Evolutionary conservation across 2,113 vertebrate genomes (phyloP), one percentile per base, ranked within the genome.

Genomic region (Lepus europaeus): DNA sequence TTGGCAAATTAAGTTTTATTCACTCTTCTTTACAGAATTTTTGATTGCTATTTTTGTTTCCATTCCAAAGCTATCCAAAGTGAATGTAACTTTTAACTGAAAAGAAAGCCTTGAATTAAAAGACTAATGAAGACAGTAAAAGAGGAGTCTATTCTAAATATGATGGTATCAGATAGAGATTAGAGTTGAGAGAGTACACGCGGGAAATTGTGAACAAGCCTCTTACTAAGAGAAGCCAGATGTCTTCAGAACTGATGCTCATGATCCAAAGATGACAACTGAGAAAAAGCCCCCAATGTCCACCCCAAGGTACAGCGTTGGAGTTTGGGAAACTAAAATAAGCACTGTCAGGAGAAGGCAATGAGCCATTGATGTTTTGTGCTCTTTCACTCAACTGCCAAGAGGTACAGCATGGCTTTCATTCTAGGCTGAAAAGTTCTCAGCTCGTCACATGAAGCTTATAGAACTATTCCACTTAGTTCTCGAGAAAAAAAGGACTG

Each of bases 261-360:
- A 87, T 76, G 6, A 88, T 64, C 23, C 83, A 87, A 87, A 78
- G 83, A 22, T 89, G 85, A 87, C 87, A 87, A 93, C 5, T 0
- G 23, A 5, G 16, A 88, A 63, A 14, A 33, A 86, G n/a, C 61
- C 73, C 53, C 25, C 17, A 77, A 6, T 45, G 83, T 77, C 39
- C 53, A 90, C 3, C 61, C 19, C 23, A 68, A 45, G 49, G 61
- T 0, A 1, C 0, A 9, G 19, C 19, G 11, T 0, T 10, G 3
- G 12, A 85, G 9, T 0, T 0, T 27, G 25, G 31, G 6, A 90
- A 93, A 63, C 4, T 51, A 31, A 25, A 81, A 39, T 59, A 45
- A 88, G 63, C 70, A 29, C 33, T 77, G 39, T 14, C n/a, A 68
- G 27, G 23, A 17, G n/a, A 76, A 92, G 56, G 22, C 53, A 76